Base-by-base conservation (phyloP, 2,113 vertebrate genomes). In the Lycaon pictus region DNA sequence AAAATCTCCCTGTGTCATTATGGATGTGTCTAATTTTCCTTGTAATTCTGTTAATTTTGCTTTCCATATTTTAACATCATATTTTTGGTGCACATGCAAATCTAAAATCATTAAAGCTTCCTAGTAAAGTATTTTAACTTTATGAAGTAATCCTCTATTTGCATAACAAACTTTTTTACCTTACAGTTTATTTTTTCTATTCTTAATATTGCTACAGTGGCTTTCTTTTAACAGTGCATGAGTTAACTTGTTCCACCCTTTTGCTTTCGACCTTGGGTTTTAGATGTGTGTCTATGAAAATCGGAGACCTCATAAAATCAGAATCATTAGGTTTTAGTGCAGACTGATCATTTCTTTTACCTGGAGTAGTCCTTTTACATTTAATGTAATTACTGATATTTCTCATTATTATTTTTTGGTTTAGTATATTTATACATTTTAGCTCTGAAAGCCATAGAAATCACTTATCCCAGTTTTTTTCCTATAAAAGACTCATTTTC, bases 351-450 rank as follows among this genome's bases (percentile, higher is more conserved):
- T 67, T 72, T 92, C 22, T 69, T 88, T 69, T 60, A 60, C 65
- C 32, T 35, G 53, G 9, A 63, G 5, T 87, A 69, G 32, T 23
- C 9, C 12, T 79, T 84, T 96, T 17, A 84, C 62, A 69, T 22
- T 55, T 88, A 69, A 92, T 95, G 51, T 25, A 69, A 69, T 69
- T 69, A 69, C 67, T 35, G 69, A 77, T 71, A n/a, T 9, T 17
- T 80, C 51, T 10, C 80, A 91, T 25, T 83, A 43, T 43, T 43
- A 43, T 43, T 43, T 43, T 43, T 99, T 99, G 99, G 99, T 99
- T 99, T 99, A 99, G 99, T 99, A 99, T 99, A 99, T 99, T 99
- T 99, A 99, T 99, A 99, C 99, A 99, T 99, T 99, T 99, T 98
- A 99, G 99, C 99, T 99, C 99, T 99, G 99, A 99, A 99, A 99